Evolutionary conservation across 1,140 invertebrate genomes (phyloP).

Genomic region (Cryptotermes secundus): DNA sequence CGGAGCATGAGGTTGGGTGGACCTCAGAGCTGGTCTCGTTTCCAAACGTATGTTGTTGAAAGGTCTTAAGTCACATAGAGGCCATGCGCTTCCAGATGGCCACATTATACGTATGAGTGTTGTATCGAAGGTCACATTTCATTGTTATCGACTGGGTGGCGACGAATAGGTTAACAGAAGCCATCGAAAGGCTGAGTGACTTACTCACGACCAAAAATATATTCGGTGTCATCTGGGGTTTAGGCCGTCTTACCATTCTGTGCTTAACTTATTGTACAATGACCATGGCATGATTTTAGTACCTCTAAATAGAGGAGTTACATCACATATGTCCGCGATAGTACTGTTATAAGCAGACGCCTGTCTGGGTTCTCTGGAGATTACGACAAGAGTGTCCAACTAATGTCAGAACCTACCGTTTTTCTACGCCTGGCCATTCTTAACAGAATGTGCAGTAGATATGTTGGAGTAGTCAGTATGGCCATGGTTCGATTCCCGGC

Average conservation of each 20-base stretch:
- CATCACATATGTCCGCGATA: not conserved
- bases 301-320: not conserved
- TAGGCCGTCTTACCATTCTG: not conserved
- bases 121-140: not conserved
- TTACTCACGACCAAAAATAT: not conserved
- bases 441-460: too few relatives aligned
- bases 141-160: not conserved
- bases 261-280: not conserved
- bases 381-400: not conserved
- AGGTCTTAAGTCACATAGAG: not conserved
- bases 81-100: not conserved
- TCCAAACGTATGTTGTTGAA: too few relatives aligned
- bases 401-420: too few relatives aligned
- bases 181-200: not conserved
- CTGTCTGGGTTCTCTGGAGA: not conserved
- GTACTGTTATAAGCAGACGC: not conserved
- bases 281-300: not conserved
- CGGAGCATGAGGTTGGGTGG: too few relatives aligned
- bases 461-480: too few relatives aligned
- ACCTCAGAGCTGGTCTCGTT: too few relatives aligned
- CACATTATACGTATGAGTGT: not conserved
- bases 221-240: not conserved
- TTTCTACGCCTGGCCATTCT: too few relatives aligned
- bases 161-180: constrained; percentile 1
- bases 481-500: too few relatives aligned